phyloP scores from a whole-genome alignment of 2,113 vertebrate species.

The Furnarius figulus region DNA sequence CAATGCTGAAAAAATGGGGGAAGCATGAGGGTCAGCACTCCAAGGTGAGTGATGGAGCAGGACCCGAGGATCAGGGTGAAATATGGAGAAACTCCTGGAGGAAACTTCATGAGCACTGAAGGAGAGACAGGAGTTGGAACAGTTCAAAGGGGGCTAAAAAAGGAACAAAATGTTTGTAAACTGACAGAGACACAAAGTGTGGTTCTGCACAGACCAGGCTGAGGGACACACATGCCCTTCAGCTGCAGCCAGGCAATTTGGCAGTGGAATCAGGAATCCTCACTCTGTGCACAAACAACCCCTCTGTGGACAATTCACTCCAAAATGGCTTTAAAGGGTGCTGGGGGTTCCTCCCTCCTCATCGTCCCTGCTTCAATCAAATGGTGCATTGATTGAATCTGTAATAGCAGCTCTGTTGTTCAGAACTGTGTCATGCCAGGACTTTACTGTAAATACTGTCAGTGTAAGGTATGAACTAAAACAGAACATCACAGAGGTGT shows the following conservation, averaged over 20 bases:
- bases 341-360: background rate
- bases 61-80: background rate
- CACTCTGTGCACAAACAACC: background rate
- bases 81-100: background rate
- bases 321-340: background rate
- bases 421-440: background rate
- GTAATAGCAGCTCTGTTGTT: background rate
- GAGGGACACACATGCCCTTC: background rate
- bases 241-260: background rate
- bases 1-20: background rate
- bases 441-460: background rate
- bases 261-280: background rate
- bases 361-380: background rate
- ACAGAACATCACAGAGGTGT: background rate
- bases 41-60: background rate
- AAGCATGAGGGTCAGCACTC: background rate
- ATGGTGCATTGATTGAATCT: background rate
- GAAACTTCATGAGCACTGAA: accelerated
- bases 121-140: background rate
- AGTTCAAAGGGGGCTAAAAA: background rate
- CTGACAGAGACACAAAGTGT: accelerated
- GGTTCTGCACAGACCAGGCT: background rate
- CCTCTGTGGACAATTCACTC: background rate
- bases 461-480: background rate
- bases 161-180: background rate